Evolutionary conservation across 1,140 invertebrate species (phyloP).

Genomic region (Eumaeus atala): DNA sequence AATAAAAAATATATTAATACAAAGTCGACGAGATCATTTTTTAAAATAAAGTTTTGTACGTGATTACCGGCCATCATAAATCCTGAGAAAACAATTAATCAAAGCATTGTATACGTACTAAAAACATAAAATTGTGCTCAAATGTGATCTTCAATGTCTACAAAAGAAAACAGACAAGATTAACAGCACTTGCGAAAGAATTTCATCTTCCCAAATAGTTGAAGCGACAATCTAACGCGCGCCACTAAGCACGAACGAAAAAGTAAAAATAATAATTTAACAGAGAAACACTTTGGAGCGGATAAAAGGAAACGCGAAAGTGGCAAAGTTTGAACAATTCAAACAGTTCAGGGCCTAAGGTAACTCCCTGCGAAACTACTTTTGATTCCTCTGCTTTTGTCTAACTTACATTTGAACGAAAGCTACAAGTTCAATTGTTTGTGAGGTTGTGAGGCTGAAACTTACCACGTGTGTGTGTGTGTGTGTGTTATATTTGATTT

Average conservation of each 20-base stretch:
- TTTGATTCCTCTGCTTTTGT: slow-evolving; percentile 67
- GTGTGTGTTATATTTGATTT: slow-evolving; percentile 28
- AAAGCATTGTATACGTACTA: too few relatives aligned
- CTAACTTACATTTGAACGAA: slow-evolving; percentile 60
- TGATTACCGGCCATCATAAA: too few relatives aligned
- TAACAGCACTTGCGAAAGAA: slow-evolving; percentile 38
- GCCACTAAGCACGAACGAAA: slow-evolving; percentile 42
- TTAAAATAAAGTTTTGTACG: too few relatives aligned
- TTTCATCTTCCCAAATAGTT: slow-evolving; percentile 34
- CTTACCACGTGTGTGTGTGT: slow-evolving; percentile 24
- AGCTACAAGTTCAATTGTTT: slow-evolving; percentile 55
- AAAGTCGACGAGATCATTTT: too few relatives aligned
- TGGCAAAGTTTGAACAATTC: slow-evolving; percentile 65
- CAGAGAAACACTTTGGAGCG: slow-evolving; percentile 50
- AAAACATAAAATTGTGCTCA: too few relatives aligned
- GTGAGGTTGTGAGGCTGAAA: slow-evolving; percentile 24
- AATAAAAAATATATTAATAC: too few relatives aligned
- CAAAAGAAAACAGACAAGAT: slow-evolving; percentile 27
- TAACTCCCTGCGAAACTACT: slow-evolving; percentile 57
- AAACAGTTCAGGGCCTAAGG: slow-evolving; percentile 53
- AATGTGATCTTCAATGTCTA: not conserved
- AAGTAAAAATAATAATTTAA: slow-evolving; percentile 68
- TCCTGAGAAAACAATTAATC: too few relatives aligned
- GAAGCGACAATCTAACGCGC: slow-evolving; percentile 41
- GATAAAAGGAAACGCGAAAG: slow-evolving; percentile 65